Conservation (phyloP, 1,140 invertebrate genomes). For the Steinernema feltiae region DNA sequence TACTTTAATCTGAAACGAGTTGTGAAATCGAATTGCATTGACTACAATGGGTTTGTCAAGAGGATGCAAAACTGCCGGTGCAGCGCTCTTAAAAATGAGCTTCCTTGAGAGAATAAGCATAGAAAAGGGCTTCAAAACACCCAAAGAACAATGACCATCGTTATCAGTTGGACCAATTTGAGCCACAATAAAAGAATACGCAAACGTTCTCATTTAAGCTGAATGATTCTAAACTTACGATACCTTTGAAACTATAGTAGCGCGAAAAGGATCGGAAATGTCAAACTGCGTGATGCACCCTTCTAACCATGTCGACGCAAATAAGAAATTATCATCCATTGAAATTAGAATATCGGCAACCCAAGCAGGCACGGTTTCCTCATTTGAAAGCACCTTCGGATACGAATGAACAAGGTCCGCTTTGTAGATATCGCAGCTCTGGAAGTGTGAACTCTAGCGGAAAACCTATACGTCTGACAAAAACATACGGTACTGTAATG, state of each 20-base stretch:
- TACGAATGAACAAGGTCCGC: neutral
- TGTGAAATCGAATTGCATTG: too few relatives aligned
- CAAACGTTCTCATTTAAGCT: neutral
- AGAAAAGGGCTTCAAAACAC: too few relatives aligned
- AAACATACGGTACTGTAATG: neutral
- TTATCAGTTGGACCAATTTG: constrained; percentile 7
- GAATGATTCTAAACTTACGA: constrained; percentile 17
- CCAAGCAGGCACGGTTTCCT: constrained; percentile 27
- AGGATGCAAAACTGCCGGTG: too few relatives aligned
- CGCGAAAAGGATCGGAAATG: constrained; percentile 32
- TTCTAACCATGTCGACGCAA: constrained; percentile 26
- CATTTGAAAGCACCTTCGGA: constrained; percentile 7
- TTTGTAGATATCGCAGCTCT: neutral
- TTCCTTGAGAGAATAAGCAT: too few relatives aligned
- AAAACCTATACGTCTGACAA: neutral
- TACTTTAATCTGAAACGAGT: too few relatives aligned
- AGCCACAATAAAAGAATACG: neutral
- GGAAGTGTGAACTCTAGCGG: neutral
- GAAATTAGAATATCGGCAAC: constrained; percentile 34
- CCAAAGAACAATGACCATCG: neutral
- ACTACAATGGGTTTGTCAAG: too few relatives aligned
- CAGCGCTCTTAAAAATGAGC: too few relatives aligned
- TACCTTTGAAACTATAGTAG: constrained; percentile 13
- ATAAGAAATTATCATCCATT: constrained; percentile 29
- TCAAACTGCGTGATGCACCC: constrained; percentile 29